Evolutionary conservation across 2,113 vertebrate species (phyloP), one percentile per base, ranked within the genome.

Genomic region (Tetrao urogallus): DNA sequence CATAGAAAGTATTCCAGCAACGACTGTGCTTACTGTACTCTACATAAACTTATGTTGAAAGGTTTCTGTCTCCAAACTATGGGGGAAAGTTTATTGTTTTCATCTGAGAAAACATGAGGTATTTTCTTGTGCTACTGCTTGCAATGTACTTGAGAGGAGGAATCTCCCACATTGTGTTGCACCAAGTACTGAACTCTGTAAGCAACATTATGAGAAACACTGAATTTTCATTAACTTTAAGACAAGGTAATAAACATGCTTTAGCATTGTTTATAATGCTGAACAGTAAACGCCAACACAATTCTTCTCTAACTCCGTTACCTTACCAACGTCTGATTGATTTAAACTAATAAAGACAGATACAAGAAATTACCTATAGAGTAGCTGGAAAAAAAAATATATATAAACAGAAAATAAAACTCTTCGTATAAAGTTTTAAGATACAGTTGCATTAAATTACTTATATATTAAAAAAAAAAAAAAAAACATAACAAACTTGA

Each of bases 391-490:
- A 86, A 64, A 56, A 95, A 71, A 17, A 95, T 78, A 96, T 88
- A 96, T 94, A 74, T 89, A 93, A 95, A 92, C 96, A 95, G 88
- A 96, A 92, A 50, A 54, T 8, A 15, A 83, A 60, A 69, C 27
- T 48, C 27, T 70, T 87, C 47, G 81, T 84, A 13, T 56, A 90
- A 34, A 38, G 19, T 82, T 14, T 57, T 38, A 82, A 42, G 66
- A 70, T 64, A 50, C 34, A 78, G 43, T 92, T 42, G 54, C 19
- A 43, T 67, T 47, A 30, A 75, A 76, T 48, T 16, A 85, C 36
- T 54, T 40, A 21, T 30, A 11, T 28, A 34, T 18, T 73, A 64
- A 40, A 48, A n/a, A 54, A 28, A n/a, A n/a, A 25, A 36, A 71
- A 20, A 40, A 2, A 70, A 50, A 28, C 36, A 8, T 34, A 43